Conservation (phyloP, 1,140 invertebrate species). For the Bombus consobrinus region DNA sequence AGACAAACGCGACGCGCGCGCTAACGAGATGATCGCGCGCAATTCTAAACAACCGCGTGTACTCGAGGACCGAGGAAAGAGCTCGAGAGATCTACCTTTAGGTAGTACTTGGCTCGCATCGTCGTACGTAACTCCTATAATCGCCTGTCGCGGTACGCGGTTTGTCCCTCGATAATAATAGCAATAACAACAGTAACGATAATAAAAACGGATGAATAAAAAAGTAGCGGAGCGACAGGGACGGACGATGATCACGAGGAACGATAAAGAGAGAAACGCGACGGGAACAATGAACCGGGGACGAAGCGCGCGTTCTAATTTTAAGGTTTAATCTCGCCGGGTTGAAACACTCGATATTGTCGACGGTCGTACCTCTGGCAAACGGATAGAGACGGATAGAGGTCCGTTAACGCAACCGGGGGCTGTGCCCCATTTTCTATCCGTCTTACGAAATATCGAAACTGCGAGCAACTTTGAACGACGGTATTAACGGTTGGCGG, state of each 20-base stretch:
- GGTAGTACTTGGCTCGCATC: too few species aligned
- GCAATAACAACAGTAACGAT: rapidly evolving
- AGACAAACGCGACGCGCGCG: neutral
- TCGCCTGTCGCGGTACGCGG: rapidly evolving
- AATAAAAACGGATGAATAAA: neutral
- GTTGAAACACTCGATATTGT: neutral
- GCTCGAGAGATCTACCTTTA: too few species aligned
- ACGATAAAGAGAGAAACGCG: neutral
- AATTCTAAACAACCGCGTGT: neutral
- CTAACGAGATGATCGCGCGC: neutral
- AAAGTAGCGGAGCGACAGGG: neutral
- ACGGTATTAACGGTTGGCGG: too few species aligned
- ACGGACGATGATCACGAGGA: neutral
- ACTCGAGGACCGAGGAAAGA: neutral
- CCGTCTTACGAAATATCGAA: neutral
- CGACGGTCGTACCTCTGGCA: neutral
- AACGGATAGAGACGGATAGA: neutral
- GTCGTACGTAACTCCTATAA: too few species aligned
- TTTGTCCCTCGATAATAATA: too few species aligned
- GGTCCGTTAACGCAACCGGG: neutral
- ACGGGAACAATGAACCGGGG: neutral
- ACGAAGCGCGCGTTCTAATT: neutral
- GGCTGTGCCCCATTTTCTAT: too few species aligned
- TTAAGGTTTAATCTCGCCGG: constrained; percentile 2
- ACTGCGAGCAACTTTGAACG: neutral